A percentile compares a stretch with the other conserved stretches of the same genome.
Conservation (phyloP, 2,113 vertebrate species). For the Gallinago paraguaiae region DNA sequence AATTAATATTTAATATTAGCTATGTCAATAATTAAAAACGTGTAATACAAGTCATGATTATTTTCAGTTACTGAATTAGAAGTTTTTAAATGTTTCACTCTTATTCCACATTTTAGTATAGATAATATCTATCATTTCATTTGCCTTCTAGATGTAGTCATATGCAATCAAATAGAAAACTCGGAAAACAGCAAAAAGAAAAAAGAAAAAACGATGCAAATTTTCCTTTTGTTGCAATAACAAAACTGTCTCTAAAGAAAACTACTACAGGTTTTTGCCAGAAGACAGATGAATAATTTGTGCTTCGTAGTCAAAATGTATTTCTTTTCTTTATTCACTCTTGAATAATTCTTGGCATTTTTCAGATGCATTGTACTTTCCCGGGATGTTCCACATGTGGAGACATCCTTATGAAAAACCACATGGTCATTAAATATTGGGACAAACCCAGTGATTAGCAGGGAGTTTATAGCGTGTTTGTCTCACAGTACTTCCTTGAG, state of each 20-base stretch:
- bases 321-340: not conserved
- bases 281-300: not conserved
- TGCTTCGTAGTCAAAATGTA: not conserved
- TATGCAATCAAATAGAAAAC: not conserved
- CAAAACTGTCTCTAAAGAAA: not conserved
- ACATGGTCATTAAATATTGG: not conserved
- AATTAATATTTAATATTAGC: not conserved
- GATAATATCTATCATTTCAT: not conserved
- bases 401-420: not conserved
- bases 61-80: not conserved
- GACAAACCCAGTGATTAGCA: not conserved
- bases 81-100: not conserved
- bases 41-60: not conserved
- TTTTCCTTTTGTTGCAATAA: not conserved
- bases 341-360: not conserved
- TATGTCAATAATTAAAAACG: not conserved
- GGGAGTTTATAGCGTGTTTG: not conserved
- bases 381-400: not conserved
- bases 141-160: not conserved
- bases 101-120: not conserved
- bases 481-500: not conserved
- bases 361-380: not conserved
- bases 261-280: not conserved
- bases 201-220: not conserved
- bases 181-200: not conserved